These are phyloP conservation scores for Charaxes varanes DNA, from an alignment of 1,140 invertebrate genomes.

Conservation along the genomic window DNA sequence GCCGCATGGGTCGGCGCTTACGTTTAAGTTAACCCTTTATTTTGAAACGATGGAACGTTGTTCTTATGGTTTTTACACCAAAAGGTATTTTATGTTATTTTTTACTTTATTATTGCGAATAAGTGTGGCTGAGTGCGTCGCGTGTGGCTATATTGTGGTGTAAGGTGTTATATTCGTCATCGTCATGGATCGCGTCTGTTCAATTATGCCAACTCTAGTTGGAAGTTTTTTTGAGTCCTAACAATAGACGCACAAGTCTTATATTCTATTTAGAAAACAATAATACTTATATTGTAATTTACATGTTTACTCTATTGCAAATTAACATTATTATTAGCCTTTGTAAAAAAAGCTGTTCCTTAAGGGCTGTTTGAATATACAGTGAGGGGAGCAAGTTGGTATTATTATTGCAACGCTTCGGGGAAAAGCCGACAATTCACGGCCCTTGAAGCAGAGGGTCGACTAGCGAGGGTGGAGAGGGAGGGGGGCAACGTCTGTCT, in stretches of 20 bases:
- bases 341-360: slow-evolving; percentile 23
- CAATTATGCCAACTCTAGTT: slow-evolving; percentile 19
- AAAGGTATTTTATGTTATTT: slow-evolving; percentile 74
- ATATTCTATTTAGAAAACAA: slow-evolving; percentile 1
- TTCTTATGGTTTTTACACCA: slow-evolving; percentile 74
- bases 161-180: slow-evolving; percentile 28
- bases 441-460: slow-evolving; percentile 62
- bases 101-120: slow-evolving; percentile 66
- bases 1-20: slow-evolving; percentile 69
- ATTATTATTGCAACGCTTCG: slow-evolving; percentile 68
- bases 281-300: background rate
- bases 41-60: slow-evolving; percentile 73
- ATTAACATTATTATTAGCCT: background rate
- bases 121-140: slow-evolving; percentile 58
- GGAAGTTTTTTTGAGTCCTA: slow-evolving; percentile 13
- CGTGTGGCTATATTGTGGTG: slow-evolving; percentile 50
- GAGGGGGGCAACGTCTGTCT: slow-evolving; percentile 64
- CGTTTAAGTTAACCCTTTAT: slow-evolving; percentile 70
- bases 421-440: slow-evolving; percentile 61
- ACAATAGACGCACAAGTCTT: background rate
- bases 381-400: slow-evolving; percentile 38
- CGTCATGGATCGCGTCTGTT: slow-evolving; percentile 23
- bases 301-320: background rate
- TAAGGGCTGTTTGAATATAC: slow-evolving; percentile 30
- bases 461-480: slow-evolving; percentile 59